Base-by-base conservation (phyloP, 2,797 vertebrate species). In the Rachycentron canadum region DNA sequence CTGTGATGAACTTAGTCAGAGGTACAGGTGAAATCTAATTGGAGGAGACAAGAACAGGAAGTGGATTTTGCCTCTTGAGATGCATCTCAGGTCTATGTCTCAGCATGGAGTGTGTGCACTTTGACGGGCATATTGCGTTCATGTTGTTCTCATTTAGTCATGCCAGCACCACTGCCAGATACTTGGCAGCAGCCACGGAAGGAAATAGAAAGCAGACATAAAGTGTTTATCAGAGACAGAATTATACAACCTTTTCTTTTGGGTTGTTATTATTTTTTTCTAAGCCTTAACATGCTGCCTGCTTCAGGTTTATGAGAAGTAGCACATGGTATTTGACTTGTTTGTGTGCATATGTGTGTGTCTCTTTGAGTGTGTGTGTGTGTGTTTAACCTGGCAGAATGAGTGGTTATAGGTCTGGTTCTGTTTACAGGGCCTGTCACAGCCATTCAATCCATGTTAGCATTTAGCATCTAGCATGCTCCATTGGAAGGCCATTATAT, bases 121-220 rank as follows among this genome's bases (percentile, higher is more conserved):
- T 81, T 90, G 89, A 92, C 63, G 69, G 84, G 75, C 89, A 85
- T 74, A 83, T 89, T 86, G 88, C 69, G 58, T 86, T 82, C 90
- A 90, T 82, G 85, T 91, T 93, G 89, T 92, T 92, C 79, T 88
- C 82, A 86, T 94, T 92, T 92, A 85, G 74, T 67, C 45, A 64
- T 85, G 82, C 90, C 90, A 92, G 85, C 70, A 79, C 75, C 82
- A 53, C 74, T 85, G 81, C 91, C 88, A 90, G 88, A 91, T 87
- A 83, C 85, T 92, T 94, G 90, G 92, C 92, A 85, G 78, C 70
- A 43, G 69, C 76, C 60, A 58, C 26, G 21, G 63, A 79, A 88
- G 90, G 89, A 94, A 94, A 93, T 91, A 86, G 85, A 93, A 92
- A 93, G 87, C 92, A 94, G 91, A 87, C 86, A 92, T 82, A 79